phyloP scores from a whole-genome alignment of 1,140 invertebrate species.

The Drosophila sulfurigaster region DNA sequence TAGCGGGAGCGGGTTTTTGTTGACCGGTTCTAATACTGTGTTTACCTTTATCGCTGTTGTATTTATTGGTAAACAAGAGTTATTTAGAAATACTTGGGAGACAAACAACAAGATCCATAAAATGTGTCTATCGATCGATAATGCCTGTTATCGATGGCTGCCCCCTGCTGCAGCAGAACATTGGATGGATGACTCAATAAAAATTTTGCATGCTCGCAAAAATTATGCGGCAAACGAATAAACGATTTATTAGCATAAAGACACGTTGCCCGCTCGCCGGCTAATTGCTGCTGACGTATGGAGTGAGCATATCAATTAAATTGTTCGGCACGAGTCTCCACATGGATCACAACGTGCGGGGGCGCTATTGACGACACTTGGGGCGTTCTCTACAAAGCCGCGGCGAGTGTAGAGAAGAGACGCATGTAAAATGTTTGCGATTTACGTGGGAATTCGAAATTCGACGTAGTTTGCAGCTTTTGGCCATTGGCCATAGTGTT shows the following conservation, averaged over 20 bases:
- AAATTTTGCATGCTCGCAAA: background rate
- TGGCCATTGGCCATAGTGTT: conserved; percentile 28
- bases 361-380: conserved; percentile 63
- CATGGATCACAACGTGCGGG: conserved; percentile 38
- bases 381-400: background rate
- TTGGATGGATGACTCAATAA: conserved; percentile 54
- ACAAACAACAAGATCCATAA: conserved; percentile 37
- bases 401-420: background rate
- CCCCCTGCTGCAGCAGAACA: conserved; percentile 10
- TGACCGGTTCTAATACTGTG: conserved; percentile 53
- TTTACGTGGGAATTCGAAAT: conserved; percentile 30
- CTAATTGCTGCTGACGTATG: conserved; percentile 67
- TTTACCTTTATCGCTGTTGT: conserved; percentile 64
- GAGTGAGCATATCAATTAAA: conserved; percentile 54
- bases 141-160: conserved; percentile 17
- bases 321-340: conserved; percentile 44
- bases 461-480: conserved; percentile 15
- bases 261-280: conserved; percentile 60
- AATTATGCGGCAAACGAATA: background rate
- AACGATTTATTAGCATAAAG: conserved; percentile 57
- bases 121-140: conserved; percentile 26
- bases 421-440: conserved; percentile 59
- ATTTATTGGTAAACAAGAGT: conserved; percentile 73
- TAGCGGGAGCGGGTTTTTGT: conserved; percentile 28
- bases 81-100: conserved; percentile 42